Conservation (phyloP, 2,113 vertebrate genomes). For the Gracilinanus agilis region DNA sequence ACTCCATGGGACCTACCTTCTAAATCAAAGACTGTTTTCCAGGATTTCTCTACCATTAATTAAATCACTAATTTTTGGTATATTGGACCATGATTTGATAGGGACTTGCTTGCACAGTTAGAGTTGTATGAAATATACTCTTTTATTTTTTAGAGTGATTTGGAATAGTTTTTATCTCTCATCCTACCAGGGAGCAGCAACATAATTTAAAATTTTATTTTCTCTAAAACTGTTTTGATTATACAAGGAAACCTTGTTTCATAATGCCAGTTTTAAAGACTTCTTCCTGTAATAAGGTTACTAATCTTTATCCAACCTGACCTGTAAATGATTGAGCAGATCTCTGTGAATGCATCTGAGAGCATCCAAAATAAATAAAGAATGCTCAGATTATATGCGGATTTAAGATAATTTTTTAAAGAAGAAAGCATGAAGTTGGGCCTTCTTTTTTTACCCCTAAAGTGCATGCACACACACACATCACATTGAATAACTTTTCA, state of each 20-base stretch:
- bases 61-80: not conserved
- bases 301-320: not conserved
- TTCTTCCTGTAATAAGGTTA: not conserved
- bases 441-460: not conserved
- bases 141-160: not conserved
- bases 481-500: not conserved
- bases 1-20: not conserved
- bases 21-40: not conserved
- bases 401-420: not conserved
- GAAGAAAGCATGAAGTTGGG: not conserved
- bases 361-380: not conserved
- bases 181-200: not conserved
- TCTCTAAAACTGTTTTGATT: not conserved
- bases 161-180: not conserved
- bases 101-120: not conserved
- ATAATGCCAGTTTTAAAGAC: not conserved
- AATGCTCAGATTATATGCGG: not conserved
- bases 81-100: not conserved
- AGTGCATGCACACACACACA: not conserved
- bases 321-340: not conserved
- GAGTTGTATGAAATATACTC: not conserved
- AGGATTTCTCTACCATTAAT: not conserved
- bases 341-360: not conserved
- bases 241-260: not conserved
- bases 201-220: not conserved